Base-by-base conservation (phyloP, 2,113 vertebrate genomes). In the Trematomus loennbergii region DNA sequence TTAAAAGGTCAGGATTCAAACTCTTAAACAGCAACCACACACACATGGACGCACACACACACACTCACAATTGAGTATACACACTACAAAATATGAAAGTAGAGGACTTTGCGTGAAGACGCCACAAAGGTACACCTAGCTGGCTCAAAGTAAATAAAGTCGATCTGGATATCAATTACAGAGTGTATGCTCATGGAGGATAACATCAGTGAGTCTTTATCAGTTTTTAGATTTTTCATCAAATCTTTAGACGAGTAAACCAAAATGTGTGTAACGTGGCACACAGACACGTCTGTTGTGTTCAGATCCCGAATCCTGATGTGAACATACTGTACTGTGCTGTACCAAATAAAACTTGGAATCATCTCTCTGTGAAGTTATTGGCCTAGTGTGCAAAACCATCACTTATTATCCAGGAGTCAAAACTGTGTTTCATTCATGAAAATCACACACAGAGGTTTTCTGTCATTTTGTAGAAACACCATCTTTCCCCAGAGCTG, bases 331-430 rank as follows among this genome's bases (percentile, higher is more conserved):
- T 60, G 40, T 72, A 77, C 72, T 82, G 79, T 84, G 75, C 82
- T 73, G 79, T 63, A 73, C 73, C 70, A 86, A 94, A 94, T 94
- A 93, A 92, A 92, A 89, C 75, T 59, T 88, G 85, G 86, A 91
- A 89, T 85, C 73, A 73, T 83, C 62, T 74, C 70, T 88, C 70
- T 78, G 81, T 65, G 20, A 52, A 46, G 43, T 80, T 12, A 7
- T n/a, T 0, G 9, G 29, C 3, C 25, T 29, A 3, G 29, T 55
- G 17, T 36, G 13, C 10, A 49, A 52, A 58, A 13, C 62, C 36
- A 25, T 49, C 22, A 54, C 18, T 9, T 57, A 22, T 68, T 2
- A 50, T 65, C 2, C 11, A 5, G 12, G 7, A 12, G 0, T 29
- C 12, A 15, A 6, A 25, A 20, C 22, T 40, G 10, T 48, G 11